Percentiles rank a stretch among this genome's conserved stretches.
Conservation (phyloP, 2,113 vertebrate species). For the Halcyon malimbica region DNA sequence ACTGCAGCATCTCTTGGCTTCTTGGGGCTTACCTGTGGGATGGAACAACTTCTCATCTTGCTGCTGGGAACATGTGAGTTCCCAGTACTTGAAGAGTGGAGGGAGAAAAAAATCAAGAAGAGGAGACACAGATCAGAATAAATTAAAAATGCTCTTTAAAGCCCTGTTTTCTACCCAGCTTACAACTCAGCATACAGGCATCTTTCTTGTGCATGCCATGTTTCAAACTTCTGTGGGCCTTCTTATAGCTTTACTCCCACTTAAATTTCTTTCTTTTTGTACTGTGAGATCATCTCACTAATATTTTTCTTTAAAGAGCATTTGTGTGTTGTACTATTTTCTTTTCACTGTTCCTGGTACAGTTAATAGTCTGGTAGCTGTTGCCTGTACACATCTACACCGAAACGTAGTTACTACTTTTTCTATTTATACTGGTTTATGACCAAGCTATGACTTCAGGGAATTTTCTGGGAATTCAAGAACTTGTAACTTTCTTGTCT, state of each 20-base stretch:
- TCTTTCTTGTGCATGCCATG: background rate
- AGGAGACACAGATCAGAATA: background rate
- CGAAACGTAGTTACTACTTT: background rate
- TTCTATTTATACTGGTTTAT: background rate
- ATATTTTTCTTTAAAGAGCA: background rate
- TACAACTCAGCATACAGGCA: background rate
- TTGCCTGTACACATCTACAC: background rate
- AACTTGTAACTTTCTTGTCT: background rate
- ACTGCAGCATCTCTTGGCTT: background rate
- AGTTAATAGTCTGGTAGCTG: background rate
- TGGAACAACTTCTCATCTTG: background rate
- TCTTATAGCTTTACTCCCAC: background rate
- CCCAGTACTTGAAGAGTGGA: rapidly evolving
- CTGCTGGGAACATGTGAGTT: background rate
- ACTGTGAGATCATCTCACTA: background rate
- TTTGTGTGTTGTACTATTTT: background rate
- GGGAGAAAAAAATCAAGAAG: background rate
- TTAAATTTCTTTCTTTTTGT: background rate
- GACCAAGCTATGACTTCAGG: background rate
- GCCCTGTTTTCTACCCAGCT: background rate
- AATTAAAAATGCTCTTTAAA: background rate
- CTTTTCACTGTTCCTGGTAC: background rate
- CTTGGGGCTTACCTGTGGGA: background rate
- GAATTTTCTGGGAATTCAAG: background rate
- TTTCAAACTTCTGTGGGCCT: background rate